Evolutionary conservation across 2,888 invertebrate genomes (phyloP).

Genomic region (Falcaria lacertinaria): DNA sequence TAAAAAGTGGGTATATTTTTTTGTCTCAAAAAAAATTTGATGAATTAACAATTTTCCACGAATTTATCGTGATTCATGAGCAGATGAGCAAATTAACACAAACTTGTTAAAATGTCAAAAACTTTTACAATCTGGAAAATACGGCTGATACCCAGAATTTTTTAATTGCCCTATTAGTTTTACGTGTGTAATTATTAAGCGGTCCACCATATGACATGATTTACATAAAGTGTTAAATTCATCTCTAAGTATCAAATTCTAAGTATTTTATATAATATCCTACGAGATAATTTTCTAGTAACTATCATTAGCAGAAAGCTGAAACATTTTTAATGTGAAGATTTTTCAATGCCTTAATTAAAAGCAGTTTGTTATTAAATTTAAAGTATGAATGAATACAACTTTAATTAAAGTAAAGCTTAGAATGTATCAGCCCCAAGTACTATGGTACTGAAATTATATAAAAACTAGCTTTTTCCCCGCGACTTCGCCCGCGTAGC

Average conservation of each 20-base stretch:
- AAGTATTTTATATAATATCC: background rate
- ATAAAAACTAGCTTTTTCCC: too few relatives aligned
- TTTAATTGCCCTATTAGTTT: conserved; percentile 1
- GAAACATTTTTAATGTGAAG: background rate
- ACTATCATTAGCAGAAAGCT: background rate
- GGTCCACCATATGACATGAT: background rate
- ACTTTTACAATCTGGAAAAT: background rate
- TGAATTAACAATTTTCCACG: too few relatives aligned
- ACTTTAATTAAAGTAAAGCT: too few relatives aligned
- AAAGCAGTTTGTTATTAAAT: too few relatives aligned
- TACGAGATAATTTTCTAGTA: background rate
- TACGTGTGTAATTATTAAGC: background rate
- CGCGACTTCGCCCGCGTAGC: too few relatives aligned
- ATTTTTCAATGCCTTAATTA: too few relatives aligned
- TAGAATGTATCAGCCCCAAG: too few relatives aligned
- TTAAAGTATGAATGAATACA: too few relatives aligned
- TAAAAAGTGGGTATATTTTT: too few relatives aligned
- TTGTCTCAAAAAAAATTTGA: too few relatives aligned
- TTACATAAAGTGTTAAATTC: background rate
- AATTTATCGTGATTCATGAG: too few relatives aligned
- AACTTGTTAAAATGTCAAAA: background rate
- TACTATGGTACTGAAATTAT: too few relatives aligned
- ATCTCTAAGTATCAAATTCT: conserved; percentile 9
- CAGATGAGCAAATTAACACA: background rate
- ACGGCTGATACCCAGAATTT: background rate